A percentile compares a stretch with the other conserved stretches of the same genome.
Conservation (phyloP, 1,140 invertebrate genomes). For the Nixonia krombeini region DNA sequence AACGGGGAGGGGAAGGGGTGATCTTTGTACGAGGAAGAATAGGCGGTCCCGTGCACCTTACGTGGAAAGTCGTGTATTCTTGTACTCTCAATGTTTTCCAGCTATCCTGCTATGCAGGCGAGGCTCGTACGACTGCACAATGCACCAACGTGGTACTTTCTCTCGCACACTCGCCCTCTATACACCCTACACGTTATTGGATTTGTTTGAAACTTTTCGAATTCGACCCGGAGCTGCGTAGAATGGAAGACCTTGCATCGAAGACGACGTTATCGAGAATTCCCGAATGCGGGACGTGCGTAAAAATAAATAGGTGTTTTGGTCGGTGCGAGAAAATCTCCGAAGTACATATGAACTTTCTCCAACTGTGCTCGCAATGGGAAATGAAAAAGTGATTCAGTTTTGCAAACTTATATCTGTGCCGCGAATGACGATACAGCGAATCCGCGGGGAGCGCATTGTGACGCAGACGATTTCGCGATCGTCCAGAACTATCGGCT, state of each 20-base stretch:
- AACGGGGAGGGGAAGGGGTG: too few species aligned
- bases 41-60: conserved; percentile 4
- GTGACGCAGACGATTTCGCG: too few species aligned
- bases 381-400: neutral
- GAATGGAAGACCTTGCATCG: conserved; percentile 19
- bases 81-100: conserved; percentile 20
- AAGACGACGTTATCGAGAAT: conserved; percentile 33
- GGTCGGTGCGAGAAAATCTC: conserved; percentile 5
- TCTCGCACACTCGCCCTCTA: conserved; percentile 11
- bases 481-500: too few species aligned
- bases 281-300: conserved; percentile 16
- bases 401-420: neutral
- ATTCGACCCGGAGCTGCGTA: conserved; percentile 13
- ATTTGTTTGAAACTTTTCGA: conserved; percentile 48
- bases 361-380: neutral
- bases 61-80: conserved; percentile 4
- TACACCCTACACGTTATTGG: conserved; percentile 39
- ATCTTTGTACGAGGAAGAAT: conserved; percentile 4
- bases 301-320: conserved; percentile 42
- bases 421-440: neutral
- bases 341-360: conserved; percentile 15
- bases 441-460: too few species aligned
- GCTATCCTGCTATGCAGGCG: conserved; percentile 7
- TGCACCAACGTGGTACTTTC: conserved; percentile 15
- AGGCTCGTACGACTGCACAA: conserved; percentile 13